These are phyloP conservation scores for Trichoplusia ni DNA, from an alignment of 1,140 invertebrate genomes.

Conservation along the genomic window DNA sequence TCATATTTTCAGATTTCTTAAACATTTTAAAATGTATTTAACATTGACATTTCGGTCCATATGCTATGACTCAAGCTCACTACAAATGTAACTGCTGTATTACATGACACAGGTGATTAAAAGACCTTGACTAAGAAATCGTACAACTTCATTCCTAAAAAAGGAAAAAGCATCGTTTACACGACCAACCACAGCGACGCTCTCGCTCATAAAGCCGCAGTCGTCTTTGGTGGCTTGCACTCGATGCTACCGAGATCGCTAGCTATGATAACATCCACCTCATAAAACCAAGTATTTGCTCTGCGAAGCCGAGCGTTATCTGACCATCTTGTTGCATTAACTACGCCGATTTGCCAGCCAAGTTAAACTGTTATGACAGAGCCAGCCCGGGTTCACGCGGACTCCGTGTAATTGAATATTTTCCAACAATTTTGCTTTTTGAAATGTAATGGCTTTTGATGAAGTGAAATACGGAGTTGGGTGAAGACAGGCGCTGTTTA, in stretches of 20 bases:
- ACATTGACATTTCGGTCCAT: too few species aligned
- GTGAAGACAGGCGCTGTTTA: conserved; percentile 6
- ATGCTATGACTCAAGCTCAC: too few species aligned
- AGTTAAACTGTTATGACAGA: conserved; percentile 23
- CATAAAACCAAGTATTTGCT: conserved; percentile 19
- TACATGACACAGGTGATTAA: too few species aligned
- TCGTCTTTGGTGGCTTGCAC: conserved; percentile 12
- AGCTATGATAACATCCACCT: conserved; percentile 5
- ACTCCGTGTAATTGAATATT: conserved; percentile 22
- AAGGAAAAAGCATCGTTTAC: background rate
- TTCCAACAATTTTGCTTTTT: background rate
- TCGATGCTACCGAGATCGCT: background rate
- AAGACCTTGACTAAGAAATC: too few species aligned
- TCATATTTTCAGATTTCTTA: too few species aligned
- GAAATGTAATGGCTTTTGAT: background rate
- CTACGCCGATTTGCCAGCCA: conserved; percentile 19
- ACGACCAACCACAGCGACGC: background rate
- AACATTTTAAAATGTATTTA: too few species aligned
- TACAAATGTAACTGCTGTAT: too few species aligned
- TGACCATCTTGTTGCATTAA: conserved; percentile 19
- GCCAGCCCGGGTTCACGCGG: background rate
- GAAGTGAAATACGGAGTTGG: conserved; percentile 14
- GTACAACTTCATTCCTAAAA: too few species aligned
- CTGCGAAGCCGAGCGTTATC: background rate
- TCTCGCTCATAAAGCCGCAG: background rate